Conservation (phyloP, 2,113 vertebrate species). For the Oncorhynchus mykiss region DNA sequence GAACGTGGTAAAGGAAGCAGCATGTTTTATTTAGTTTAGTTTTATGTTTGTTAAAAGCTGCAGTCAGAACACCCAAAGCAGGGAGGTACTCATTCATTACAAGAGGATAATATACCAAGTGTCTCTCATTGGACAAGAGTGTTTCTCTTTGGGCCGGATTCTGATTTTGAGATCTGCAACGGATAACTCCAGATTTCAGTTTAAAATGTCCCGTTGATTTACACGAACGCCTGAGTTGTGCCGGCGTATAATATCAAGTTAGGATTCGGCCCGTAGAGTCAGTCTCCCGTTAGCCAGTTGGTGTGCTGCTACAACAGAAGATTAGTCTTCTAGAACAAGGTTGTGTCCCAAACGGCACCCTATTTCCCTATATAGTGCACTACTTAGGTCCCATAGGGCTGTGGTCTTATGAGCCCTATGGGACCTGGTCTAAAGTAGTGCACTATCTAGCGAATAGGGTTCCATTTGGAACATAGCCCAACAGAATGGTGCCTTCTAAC, state of each 20-base stretch:
- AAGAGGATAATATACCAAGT: neutral
- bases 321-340: neutral
- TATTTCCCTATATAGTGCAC: no score
- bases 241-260: neutral
- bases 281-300: neutral
- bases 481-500: slow-evolving; percentile 2
- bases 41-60: neutral
- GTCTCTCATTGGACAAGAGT: neutral
- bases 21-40: neutral
- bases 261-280: neutral
- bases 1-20: neutral
- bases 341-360: no score
- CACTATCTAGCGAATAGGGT: no score
- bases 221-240: no score
- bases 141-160: neutral
- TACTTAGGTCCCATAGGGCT: no score
- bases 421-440: no score
- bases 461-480: no score
- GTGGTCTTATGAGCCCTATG: no score
- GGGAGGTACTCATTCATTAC: neutral
- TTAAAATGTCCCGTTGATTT: no score
- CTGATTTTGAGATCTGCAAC: neutral
- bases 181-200: neutral
- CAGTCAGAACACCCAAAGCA: no score
- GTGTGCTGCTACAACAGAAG: neutral